A percentile compares a stretch with the other conserved stretches of the same genome.
These are phyloP conservation scores for Pangasius sanitwongsei DNA, from an alignment of 2,797 vertebrate genomes.

Conservation along the genomic window DNA sequence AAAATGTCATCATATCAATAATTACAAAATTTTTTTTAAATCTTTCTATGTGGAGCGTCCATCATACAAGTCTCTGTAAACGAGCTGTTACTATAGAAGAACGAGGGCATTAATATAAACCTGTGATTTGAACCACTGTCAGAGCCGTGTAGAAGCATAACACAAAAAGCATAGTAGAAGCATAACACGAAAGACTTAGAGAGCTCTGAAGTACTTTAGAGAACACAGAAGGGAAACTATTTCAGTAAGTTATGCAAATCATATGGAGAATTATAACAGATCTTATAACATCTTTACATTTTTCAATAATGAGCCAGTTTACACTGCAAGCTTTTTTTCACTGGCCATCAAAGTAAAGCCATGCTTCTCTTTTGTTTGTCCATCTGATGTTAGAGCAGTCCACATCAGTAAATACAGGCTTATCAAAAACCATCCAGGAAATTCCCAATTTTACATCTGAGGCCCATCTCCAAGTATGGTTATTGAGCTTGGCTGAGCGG, in stretches of 20 bases:
- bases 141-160: background rate
- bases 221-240: background rate
- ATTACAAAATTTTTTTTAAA: background rate
- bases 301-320: background rate
- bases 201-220: background rate
- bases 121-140: background rate
- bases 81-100: background rate
- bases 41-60: background rate
- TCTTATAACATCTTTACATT: background rate
- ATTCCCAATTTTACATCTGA: constrained; percentile 56
- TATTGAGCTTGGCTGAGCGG: constrained; percentile 51
- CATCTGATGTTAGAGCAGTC: constrained; percentile 28
- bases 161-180: no score
- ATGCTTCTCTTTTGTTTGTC: constrained; percentile 33
- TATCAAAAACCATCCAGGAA: constrained; percentile 55
- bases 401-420: constrained; percentile 45
- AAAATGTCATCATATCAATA: background rate
- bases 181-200: background rate
- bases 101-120: background rate
- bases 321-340: background rate
- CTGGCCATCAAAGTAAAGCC: constrained; percentile 13
- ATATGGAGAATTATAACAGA: background rate
- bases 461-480: constrained; percentile 55
- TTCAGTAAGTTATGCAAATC: background rate
- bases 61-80: background rate